Evolutionary conservation across 2,113 vertebrate genomes (phyloP).

Genomic region (Brienomyrus longianalis): DNA sequence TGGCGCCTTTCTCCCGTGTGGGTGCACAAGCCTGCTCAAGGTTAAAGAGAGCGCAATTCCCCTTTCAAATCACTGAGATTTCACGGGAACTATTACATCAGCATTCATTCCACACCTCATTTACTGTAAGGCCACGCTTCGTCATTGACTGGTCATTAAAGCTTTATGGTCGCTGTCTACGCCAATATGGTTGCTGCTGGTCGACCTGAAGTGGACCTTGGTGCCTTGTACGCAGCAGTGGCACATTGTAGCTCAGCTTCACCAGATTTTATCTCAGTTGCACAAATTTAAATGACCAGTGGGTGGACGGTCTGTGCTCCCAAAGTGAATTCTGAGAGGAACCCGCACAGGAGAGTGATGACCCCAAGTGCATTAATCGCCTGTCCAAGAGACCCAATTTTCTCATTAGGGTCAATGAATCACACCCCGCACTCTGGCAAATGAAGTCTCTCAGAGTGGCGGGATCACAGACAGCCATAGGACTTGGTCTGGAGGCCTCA

Average conservation of each 20-base stretch:
- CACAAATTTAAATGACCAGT: neutral
- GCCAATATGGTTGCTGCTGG: slow-evolving; percentile 2
- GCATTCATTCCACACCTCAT: neutral
- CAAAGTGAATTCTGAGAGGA: slow-evolving; percentile 30
- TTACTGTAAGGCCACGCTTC: slow-evolving; percentile 26
- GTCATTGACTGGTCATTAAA: slow-evolving; percentile 34
- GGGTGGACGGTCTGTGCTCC: neutral
- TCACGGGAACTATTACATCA: neutral
- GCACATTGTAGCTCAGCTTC: neutral
- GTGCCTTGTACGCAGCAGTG: slow-evolving; percentile 20
- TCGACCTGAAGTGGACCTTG: slow-evolving; percentile 11
- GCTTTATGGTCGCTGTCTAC: slow-evolving; percentile 26
- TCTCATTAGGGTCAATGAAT: slow-evolving; percentile 10
- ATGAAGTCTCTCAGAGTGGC: slow-evolving; percentile 25
- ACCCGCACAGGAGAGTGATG: slow-evolving; percentile 24
- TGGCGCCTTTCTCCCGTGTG: neutral
- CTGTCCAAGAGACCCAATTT: slow-evolving; percentile 12
- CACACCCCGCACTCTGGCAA: slow-evolving; percentile 27
- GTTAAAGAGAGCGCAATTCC: neutral
- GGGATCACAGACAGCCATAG: slow-evolving; percentile 42
- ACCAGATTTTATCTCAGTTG: neutral
- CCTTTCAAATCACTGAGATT: slow-evolving; percentile 3
- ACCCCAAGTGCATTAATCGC: slow-evolving; percentile 41
- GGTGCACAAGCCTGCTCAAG: neutral
- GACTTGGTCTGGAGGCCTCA: slow-evolving; percentile 7